Evolutionary conservation across 2,113 vertebrate genomes (phyloP).

Genomic region (Rana temporaria): DNA sequence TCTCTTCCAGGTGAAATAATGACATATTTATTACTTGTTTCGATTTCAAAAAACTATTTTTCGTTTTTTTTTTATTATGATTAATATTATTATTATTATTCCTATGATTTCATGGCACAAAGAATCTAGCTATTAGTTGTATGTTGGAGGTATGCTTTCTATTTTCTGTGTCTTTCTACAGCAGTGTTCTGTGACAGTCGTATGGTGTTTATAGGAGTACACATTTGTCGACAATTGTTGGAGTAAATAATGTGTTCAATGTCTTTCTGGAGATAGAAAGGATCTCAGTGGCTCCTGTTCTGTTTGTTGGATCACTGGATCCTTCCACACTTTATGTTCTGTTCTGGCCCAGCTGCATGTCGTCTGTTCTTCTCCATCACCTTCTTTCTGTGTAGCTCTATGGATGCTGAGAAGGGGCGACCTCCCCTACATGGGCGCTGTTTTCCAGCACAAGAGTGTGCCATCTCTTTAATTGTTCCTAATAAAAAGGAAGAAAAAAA

Average conservation of each 20-base stretch:
- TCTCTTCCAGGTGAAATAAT: slow-evolving; percentile 61
- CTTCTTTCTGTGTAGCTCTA: slow-evolving; percentile 99
- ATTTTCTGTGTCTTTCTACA: slow-evolving; percentile 96
- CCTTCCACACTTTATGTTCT: slow-evolving; percentile 4
- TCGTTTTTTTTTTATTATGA: slow-evolving; percentile 69
- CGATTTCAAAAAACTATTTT: slow-evolving; percentile 69
- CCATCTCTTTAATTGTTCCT: slow-evolving; percentile 99
- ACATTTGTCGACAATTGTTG: slow-evolving; percentile 87
- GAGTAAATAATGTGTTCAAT: slow-evolving; percentile 90
- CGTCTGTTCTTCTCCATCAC: slow-evolving; percentile 76
- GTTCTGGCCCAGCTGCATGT: slow-evolving; percentile 88
- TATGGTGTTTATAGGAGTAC: slow-evolving; percentile 98
- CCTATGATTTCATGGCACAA: slow-evolving; percentile 86
- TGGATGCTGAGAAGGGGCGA: slow-evolving; percentile 99
- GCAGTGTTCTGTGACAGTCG: slow-evolving; percentile 97
- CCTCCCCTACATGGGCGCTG: slow-evolving; percentile 99
- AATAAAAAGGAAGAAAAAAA: slow-evolving; percentile 83
- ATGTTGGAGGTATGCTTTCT: slow-evolving; percentile 87
- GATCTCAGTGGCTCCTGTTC: slow-evolving; percentile 81
- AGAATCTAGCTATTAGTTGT: slow-evolving; percentile 85
- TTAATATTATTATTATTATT: too few relatives aligned
- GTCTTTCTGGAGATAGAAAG: slow-evolving; percentile 88
- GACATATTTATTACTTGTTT: slow-evolving; percentile 72
- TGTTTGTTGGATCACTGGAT: slow-evolving; percentile 63
- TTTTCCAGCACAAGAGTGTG: slow-evolving; percentile 95